Conservation (phyloP, 2,113 vertebrate genomes). For the Elephantulus edwardii region DNA sequence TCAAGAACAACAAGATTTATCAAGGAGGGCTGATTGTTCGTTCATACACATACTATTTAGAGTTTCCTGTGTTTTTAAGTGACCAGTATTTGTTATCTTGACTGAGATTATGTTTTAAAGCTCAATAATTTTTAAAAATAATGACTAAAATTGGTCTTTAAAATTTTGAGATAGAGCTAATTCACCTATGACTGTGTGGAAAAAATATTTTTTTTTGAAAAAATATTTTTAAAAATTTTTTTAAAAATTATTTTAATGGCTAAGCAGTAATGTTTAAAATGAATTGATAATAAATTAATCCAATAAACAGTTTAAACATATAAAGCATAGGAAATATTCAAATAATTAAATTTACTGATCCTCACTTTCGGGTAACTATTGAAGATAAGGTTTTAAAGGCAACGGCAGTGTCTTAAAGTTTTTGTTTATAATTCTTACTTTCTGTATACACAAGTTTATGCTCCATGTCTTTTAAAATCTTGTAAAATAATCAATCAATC, state of each 20-base stretch:
- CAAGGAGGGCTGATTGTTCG: neutral
- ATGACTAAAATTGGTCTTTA: slow-evolving; percentile 27
- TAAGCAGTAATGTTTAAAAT: neutral
- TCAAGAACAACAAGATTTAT: too few relatives aligned
- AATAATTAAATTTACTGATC: neutral
- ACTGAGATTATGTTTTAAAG: slow-evolving; percentile 38
- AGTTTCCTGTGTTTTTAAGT: slow-evolving; percentile 2
- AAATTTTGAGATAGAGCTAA: slow-evolving; percentile 3
- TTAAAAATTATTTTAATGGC: too few relatives aligned
- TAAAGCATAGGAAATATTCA: neutral
- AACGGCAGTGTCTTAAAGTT: neutral
- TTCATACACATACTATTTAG: slow-evolving; percentile 25
- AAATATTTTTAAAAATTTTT: neutral
- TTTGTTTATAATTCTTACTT: slow-evolving; percentile 48
- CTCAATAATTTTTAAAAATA: slow-evolving; percentile 50
- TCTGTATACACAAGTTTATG: slow-evolving; percentile 37
- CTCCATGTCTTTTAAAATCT: slow-evolving; percentile 29
- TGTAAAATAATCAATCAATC: slow-evolving; percentile 61
- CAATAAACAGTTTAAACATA: neutral
- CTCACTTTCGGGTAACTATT: slow-evolving; percentile 4
- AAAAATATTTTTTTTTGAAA: neutral
- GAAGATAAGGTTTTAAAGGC: slow-evolving; percentile 6
- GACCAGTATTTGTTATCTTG: neutral
- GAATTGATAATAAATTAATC: neutral
- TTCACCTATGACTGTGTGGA: neutral